phyloP scores from a whole-genome alignment of 2,888 invertebrate species.

The Spodoptera littoralis region DNA sequence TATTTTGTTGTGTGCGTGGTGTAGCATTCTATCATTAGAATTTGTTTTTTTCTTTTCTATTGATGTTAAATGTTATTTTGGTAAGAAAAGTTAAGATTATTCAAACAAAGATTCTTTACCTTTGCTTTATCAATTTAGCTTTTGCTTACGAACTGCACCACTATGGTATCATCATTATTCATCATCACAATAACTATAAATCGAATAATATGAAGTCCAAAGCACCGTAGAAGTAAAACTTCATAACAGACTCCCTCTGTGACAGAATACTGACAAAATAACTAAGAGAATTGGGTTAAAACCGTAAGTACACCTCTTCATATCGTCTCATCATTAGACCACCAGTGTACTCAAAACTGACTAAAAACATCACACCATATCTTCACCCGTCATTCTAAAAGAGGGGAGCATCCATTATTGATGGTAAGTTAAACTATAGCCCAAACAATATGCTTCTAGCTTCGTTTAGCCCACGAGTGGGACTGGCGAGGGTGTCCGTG shows the following conservation, averaged over 20 bases:
- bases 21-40: not conserved
- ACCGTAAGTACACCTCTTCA: too few species aligned
- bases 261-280: too few species aligned
- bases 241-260: too few species aligned
- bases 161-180: too few species aligned
- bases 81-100: too few species aligned
- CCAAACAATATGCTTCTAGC: slow-evolving; percentile 84
- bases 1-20: not conserved
- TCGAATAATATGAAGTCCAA: too few species aligned
- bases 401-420: slow-evolving; percentile 69
- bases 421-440: slow-evolving; percentile 80
- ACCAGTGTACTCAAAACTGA: slow-evolving; percentile 49
- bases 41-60: not conserved
- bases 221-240: too few species aligned
- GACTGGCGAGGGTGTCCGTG: slow-evolving; percentile 42
- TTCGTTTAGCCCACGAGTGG: slow-evolving; percentile 66
- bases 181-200: too few species aligned
- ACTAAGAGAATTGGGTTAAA: too few species aligned
- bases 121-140: too few species aligned
- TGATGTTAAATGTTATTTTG: not conserved
- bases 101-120: too few species aligned
- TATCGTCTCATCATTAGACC: not conserved
- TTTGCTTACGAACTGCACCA: too few species aligned
- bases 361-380: slow-evolving; percentile 10
- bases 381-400: slow-evolving; percentile 34